Percentiles rank a stretch among this genome's conserved stretches.
phyloP scores from a whole-genome alignment of 2,113 vertebrate genomes.

The Podilymbus podiceps region DNA sequence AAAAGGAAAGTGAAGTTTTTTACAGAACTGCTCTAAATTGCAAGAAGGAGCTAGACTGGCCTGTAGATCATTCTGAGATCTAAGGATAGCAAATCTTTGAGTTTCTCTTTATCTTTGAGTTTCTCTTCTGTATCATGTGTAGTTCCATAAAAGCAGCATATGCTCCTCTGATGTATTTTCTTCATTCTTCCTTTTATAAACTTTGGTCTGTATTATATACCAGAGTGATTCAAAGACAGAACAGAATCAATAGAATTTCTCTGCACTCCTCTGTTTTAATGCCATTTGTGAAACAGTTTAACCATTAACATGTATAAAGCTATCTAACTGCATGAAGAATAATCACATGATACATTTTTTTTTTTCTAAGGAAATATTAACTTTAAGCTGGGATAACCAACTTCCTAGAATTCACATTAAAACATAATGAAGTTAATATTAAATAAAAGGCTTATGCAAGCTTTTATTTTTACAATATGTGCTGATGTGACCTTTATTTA shows the following conservation, averaged over 20 bases:
- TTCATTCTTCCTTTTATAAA: not conserved
- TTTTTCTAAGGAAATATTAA: constrained; percentile 72
- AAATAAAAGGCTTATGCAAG: constrained; percentile 75
- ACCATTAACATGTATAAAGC: constrained; percentile 38
- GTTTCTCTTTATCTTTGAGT: not conserved
- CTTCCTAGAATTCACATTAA: constrained; percentile 76
- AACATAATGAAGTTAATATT: constrained; percentile 81
- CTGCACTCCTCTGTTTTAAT: not conserved
- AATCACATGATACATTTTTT: constrained; percentile 60
- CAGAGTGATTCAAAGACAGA: not conserved
- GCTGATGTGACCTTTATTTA: constrained; percentile 69
- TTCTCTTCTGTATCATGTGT: not conserved
- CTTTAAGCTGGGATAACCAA: constrained; percentile 67
- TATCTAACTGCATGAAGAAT: not conserved
- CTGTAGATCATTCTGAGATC: not conserved
- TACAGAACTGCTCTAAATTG: not conserved
- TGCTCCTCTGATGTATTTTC: not conserved
- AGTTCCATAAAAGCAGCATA: not conserved
- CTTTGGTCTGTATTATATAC: not conserved
- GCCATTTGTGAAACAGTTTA: constrained; percentile 18
- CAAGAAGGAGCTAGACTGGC: not conserved
- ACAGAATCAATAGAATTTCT: not conserved
- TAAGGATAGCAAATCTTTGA: not conserved
- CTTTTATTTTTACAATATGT: constrained; percentile 73
- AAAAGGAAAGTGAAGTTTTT: not conserved